A percentile compares a stretch with the other conserved stretches of the same genome.
phyloP scores from a whole-genome alignment of 2,888 invertebrate genomes.

The Drosophila robusta region DNA sequence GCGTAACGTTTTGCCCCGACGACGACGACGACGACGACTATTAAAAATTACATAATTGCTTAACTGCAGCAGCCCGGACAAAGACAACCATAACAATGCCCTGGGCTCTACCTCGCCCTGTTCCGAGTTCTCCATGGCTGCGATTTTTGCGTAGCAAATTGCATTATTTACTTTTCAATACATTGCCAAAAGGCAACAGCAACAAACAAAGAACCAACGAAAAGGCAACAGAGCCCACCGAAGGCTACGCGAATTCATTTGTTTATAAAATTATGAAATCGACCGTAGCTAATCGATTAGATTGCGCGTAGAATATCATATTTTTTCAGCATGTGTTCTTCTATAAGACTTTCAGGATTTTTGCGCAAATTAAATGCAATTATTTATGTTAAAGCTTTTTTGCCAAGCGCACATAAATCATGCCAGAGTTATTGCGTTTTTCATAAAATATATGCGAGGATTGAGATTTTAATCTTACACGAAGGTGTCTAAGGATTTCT shows the following conservation, averaged over 20 bases:
- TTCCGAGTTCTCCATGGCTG: conserved; percentile 4
- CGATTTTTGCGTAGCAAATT: conserved; percentile 63
- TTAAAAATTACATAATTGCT: conserved; percentile 78
- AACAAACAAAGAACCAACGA: conserved; percentile 2
- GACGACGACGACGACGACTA: conserved; percentile 44
- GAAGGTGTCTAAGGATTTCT: too few relatives aligned
- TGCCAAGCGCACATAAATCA: conserved; percentile 11
- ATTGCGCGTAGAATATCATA: conserved; percentile 31
- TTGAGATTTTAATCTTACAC: too few relatives aligned
- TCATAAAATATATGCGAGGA: too few relatives aligned
- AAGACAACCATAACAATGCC: conserved; percentile 32
- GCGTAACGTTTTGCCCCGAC: conserved; percentile 53
- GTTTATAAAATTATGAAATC: conserved; percentile 71
- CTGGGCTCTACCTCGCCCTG: conserved; percentile 13
- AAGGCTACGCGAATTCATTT: conserved; percentile 53
- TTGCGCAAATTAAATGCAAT: conserved; percentile 54
- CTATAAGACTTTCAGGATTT: conserved; percentile 1
- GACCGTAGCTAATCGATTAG: conserved; percentile 66
- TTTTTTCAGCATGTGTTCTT: conserved; percentile 25
- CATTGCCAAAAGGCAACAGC: conserved; percentile 41
- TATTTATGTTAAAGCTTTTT: conserved; percentile 38
- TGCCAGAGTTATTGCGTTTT: too few relatives aligned
- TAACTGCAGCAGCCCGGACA: conserved; percentile 59
- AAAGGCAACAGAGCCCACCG: conserved; percentile 11
- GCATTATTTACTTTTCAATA: conserved; percentile 73